Evolutionary conservation across 2,113 vertebrate species (phyloP).

Genomic region (Litocranius walleri): DNA sequence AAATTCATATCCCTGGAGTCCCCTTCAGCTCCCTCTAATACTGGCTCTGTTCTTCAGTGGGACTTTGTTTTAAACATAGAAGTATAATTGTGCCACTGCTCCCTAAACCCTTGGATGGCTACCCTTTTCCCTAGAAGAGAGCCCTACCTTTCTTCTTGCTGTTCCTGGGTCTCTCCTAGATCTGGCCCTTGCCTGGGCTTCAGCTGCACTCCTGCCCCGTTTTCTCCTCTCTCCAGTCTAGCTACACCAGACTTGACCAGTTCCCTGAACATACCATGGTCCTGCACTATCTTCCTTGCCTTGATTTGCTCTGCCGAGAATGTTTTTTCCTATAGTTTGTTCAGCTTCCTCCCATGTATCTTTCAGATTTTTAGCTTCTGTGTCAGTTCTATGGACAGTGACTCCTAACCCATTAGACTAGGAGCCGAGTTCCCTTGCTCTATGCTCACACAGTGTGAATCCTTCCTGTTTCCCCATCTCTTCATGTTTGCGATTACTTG

Average conservation of each 20-base stretch:
- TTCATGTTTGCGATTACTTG: no score
- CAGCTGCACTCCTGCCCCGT: rapidly evolving
- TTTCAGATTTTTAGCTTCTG: not conserved
- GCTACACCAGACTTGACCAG: rapidly evolving
- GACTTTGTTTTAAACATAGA: not conserved
- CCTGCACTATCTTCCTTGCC: not conserved
- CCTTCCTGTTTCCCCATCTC: no score
- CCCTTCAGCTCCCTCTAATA: not conserved
- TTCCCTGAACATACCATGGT: no score
- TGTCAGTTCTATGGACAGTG: not conserved
- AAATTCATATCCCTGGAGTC: not conserved
- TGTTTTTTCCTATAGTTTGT: not conserved
- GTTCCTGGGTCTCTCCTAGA: not conserved
- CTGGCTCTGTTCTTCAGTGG: not conserved
- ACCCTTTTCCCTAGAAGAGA: not conserved
- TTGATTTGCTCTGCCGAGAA: not conserved
- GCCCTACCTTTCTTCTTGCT: not conserved
- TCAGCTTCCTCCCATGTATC: not conserved
- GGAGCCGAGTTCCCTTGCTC: not conserved
- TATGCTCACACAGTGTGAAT: not conserved
- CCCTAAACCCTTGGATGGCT: not conserved
- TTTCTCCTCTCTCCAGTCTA: not conserved
- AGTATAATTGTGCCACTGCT: not conserved
- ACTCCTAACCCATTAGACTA: not conserved
- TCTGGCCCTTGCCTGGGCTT: not conserved